These are phyloP conservation scores for Thecocarcelia acutangulata DNA, from an alignment of 2,888 invertebrate species.

Conservation along the genomic window DNA sequence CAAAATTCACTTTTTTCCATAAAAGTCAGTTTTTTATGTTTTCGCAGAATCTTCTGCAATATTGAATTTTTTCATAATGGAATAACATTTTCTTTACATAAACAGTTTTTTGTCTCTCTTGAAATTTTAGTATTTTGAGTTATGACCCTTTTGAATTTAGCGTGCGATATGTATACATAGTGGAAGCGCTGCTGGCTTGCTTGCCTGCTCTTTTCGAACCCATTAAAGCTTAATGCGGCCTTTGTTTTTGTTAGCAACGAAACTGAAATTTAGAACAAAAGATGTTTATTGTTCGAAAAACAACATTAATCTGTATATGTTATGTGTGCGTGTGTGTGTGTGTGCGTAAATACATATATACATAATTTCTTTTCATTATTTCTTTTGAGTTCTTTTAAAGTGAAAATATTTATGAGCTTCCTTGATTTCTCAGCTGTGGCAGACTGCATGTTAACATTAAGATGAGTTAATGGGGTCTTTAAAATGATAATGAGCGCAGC, in stretches of 20 bases:
- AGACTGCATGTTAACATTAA: constrained; percentile 6
- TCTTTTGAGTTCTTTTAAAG: neutral
- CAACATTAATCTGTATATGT: too few relatives aligned
- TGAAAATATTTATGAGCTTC: constrained; percentile 34
- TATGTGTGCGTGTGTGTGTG: neutral
- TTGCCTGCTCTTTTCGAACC: neutral
- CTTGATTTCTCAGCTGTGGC: neutral
- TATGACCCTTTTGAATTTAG: too few relatives aligned
- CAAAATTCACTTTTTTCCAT: too few relatives aligned
- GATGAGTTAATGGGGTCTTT: constrained; percentile 51
- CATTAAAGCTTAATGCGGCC: constrained; percentile 44
- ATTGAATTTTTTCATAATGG: too few relatives aligned
- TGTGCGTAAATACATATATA: neutral
- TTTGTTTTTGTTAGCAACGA: constrained; percentile 31
- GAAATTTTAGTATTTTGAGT: too few relatives aligned
- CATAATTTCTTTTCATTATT: constrained; percentile 10
- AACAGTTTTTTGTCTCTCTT: too few relatives aligned
- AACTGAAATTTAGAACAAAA: constrained; percentile 42
- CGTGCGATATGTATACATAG: too few relatives aligned
- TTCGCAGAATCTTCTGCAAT: too few relatives aligned
- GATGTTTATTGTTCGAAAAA: neutral
- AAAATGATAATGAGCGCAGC: constrained; percentile 55
- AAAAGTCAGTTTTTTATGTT: too few relatives aligned
- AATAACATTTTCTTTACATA: too few relatives aligned
- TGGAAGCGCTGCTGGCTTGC: neutral